Evolutionary conservation across 2,113 vertebrate genomes (phyloP).

Genomic region (Lepus americanus): DNA sequence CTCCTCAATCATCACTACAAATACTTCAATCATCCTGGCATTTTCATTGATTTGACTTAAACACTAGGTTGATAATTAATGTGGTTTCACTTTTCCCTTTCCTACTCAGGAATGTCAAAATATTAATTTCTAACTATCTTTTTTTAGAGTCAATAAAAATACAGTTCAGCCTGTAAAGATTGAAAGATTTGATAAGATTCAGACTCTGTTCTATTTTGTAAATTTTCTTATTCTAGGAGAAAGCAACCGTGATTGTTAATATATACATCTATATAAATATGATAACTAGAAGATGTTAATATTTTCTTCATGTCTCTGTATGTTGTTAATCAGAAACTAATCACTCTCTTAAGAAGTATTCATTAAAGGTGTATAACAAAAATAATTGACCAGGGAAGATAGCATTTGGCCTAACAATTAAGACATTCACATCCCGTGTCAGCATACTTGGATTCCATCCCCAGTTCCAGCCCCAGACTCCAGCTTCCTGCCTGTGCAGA

Average conservation of each 20-base stretch:
- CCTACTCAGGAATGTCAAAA: constrained; percentile 56
- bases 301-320: constrained; percentile 9
- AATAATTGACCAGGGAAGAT: background rate
- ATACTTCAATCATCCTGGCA: constrained; percentile 60
- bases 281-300: background rate
- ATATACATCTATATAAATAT: background rate
- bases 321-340: background rate
- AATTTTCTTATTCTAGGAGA: background rate
- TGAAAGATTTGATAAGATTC: background rate
- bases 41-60: constrained; percentile 71
- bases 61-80: constrained; percentile 44
- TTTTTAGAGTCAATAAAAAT: constrained; percentile 14
- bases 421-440: no score
- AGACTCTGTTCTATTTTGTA: constrained; percentile 26
- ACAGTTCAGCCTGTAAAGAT: background rate
- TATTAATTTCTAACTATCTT: constrained; percentile 31
- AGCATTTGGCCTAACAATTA: no score
- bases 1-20: background rate
- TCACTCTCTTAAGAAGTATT: background rate
- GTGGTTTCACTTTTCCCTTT: background rate
- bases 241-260: background rate
- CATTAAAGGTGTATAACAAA: background rate
- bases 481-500: no score
- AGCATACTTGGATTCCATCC: no score
- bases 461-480: no score